A percentile compares a stretch with the other conserved stretches of the same genome.
These are phyloP conservation scores for Dynastes tityus DNA, from an alignment of 2,888 invertebrate species.

Conservation along the genomic window DNA sequence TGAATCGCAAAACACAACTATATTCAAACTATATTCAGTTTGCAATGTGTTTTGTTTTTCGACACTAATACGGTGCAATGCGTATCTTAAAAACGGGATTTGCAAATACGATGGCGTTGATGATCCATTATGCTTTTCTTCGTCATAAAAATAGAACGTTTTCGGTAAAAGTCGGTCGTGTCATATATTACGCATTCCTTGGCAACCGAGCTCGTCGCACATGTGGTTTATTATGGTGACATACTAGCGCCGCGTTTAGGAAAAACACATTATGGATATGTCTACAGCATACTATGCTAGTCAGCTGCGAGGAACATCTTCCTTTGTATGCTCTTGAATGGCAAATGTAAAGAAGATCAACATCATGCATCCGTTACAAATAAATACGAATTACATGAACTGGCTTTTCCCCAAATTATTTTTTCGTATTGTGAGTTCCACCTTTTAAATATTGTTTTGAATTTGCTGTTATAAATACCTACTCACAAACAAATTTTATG, in stretches of 20 bases:
- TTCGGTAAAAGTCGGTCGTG: background rate
- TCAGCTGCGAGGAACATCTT: background rate
- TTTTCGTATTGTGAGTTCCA: too few species aligned
- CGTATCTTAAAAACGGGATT: background rate
- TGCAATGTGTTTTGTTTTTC: too few species aligned
- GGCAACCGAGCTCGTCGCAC: constrained; percentile 12
- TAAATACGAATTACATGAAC: background rate
- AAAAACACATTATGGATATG: constrained; percentile 7
- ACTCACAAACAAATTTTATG: too few species aligned
- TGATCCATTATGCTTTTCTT: background rate
- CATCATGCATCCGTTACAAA: background rate
- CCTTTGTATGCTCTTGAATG: background rate
- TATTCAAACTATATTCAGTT: too few species aligned
- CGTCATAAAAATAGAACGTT: constrained; percentile 6
- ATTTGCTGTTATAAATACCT: too few species aligned
- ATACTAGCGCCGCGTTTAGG: constrained; percentile 5
- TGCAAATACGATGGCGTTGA: background rate
- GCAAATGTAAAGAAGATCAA: background rate
- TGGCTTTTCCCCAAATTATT: too few species aligned
- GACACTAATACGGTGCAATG: too few species aligned
- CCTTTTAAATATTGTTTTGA: too few species aligned
- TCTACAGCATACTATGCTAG: background rate
- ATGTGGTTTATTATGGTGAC: constrained; percentile 23
- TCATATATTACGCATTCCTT: constrained; percentile 14
- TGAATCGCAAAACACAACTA: too few species aligned